Evolutionary conservation across 2,888 invertebrate genomes (phyloP), one percentile per base, ranked within the genome.

Genomic region (Scrobipalpa costella): DNA sequence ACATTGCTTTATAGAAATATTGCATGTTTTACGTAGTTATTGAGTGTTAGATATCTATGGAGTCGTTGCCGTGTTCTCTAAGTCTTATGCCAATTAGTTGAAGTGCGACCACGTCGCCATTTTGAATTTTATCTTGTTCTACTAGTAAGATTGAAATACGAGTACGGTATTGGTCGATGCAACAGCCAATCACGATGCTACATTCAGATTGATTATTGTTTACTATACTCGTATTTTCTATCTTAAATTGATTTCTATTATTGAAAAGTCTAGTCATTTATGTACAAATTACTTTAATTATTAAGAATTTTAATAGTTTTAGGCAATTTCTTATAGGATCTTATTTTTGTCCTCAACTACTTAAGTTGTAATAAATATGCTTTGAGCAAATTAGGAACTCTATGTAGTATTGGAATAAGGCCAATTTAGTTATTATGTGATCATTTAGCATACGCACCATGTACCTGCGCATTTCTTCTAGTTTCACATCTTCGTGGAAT

Each of bases 11-110:
- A 21, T 52, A 21, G 9, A 34, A 19, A 40, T 36, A 17, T 33
- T 58, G 11, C 21, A 27, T 40, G 11, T 57, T 40, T 58, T 38
- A 40, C 11, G 19, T 40, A 58, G 13, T 57, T 62, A 58, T 49
- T 60, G 61, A 50, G 57, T 68, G 62, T 59, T 62, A 65, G 57
- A 67, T 63, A 68, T 68, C 68, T 66, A 67, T 65, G 49, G 40
- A 64, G 68, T 60, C 66, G 55, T 74, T 74, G 77, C 75, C 74
- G 76, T 78, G 74, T 69, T 71, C 60, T 70, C 61, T 66, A 67
- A 67, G 75, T 79, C 74, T 75, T 76, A 76, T 75, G 74, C 69
- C 55, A 61, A 68, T 73, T 74, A 73, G 74, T 71, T 74, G 64
- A 66, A 49, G 58, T 21, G 66, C 65, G 73, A 69, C 70, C 38